Evolutionary conservation across 1,140 invertebrate genomes (phyloP).

Genomic region (Tetranychus cinnabarinus): DNA sequence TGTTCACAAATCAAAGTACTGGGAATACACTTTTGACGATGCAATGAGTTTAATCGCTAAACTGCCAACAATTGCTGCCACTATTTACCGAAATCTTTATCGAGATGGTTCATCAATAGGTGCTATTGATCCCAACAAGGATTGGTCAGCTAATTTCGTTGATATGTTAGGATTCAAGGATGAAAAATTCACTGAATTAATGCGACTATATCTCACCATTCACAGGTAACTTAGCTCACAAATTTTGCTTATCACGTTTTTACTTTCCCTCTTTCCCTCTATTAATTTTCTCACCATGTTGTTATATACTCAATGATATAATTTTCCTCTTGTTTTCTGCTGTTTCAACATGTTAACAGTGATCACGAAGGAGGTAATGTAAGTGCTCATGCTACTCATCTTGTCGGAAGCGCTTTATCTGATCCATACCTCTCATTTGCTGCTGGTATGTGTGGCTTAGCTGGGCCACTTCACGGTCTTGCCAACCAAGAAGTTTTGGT

Average conservation of each 20-base stretch:
- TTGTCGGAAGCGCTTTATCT: constrained; percentile 33
- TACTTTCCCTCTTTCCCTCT: no score
- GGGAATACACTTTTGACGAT: constrained; percentile 32
- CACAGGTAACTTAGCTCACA: constrained; percentile 23
- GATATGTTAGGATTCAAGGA: constrained; percentile 33
- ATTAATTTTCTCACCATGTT: background rate
- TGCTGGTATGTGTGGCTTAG: constrained; percentile 32
- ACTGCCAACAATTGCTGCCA: constrained; percentile 32
- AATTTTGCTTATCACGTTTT: background rate
- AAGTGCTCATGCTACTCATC: constrained; percentile 32
- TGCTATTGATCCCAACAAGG: constrained; percentile 29
- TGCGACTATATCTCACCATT: constrained; percentile 34
- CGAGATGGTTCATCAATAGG: constrained; percentile 28
- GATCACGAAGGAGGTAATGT: constrained; percentile 35
- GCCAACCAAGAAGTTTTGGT: constrained; percentile 31
- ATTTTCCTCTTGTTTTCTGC: no score
- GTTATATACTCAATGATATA: no score
- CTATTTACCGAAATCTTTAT: constrained; percentile 34
- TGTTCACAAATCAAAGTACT: constrained; percentile 29
- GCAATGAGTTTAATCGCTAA: constrained; percentile 36
- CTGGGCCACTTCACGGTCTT: constrained; percentile 33
- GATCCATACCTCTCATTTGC: constrained; percentile 35
- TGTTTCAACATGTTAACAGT: constrained; percentile 16
- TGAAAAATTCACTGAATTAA: constrained; percentile 28
- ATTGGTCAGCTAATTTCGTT: constrained; percentile 33